Percentiles rank a stretch among this genome's conserved stretches.
phyloP scores from a whole-genome alignment of 2,113 vertebrate species.

The Ceuthmochares aereus region DNA sequence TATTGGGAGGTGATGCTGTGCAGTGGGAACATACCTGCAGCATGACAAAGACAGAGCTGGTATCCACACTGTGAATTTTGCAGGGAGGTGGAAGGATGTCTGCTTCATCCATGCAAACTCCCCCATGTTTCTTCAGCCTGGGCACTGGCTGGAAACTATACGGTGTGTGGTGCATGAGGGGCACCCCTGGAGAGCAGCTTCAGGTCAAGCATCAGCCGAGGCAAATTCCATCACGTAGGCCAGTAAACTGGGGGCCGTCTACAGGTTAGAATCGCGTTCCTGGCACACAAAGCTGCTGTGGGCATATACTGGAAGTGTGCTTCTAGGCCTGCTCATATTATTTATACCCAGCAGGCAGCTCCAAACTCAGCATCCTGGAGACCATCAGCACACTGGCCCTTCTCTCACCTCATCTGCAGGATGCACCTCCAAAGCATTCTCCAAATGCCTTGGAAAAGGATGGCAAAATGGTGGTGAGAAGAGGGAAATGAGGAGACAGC shows the following conservation, averaged over 20 bases:
- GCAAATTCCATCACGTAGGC: rapidly evolving
- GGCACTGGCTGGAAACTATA: neutral
- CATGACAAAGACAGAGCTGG: neutral
- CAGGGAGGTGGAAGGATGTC: too few species aligned
- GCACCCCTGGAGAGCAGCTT: neutral
- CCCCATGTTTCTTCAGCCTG: neutral
- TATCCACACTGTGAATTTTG: neutral
- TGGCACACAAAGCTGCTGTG: rapidly evolving
- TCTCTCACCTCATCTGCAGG: neutral
- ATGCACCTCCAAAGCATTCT: neutral
- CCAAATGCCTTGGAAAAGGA: rapidly evolving
- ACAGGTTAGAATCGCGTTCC: neutral
- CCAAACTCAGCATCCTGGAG: rapidly evolving
- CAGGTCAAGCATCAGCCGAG: rapidly evolving
- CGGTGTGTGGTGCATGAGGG: neutral
- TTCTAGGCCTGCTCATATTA: neutral
- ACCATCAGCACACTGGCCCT: neutral
- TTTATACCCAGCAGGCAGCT: neutral
- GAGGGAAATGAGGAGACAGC: neutral
- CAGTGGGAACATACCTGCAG: neutral
- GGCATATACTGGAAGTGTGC: rapidly evolving
- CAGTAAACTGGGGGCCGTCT: neutral
- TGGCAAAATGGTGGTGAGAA: neutral
- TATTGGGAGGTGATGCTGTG: neutral
- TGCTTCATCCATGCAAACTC: neutral